Percentiles rank a stretch among this genome's conserved stretches.
These are phyloP conservation scores for Monomorium pharaonis DNA, from an alignment of 1,140 invertebrate genomes.

Conservation along the genomic window DNA sequence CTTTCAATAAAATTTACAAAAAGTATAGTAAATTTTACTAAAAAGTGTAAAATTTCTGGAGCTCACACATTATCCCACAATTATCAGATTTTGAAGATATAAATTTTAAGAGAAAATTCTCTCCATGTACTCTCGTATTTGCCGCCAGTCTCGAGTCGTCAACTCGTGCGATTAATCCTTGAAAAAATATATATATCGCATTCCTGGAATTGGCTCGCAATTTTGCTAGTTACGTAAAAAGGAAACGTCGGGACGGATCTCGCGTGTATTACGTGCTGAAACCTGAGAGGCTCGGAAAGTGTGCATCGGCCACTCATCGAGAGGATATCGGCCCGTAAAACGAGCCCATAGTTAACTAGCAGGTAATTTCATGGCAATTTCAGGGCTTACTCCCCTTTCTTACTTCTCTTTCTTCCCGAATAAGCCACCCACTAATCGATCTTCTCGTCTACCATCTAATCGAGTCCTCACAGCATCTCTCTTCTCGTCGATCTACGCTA, in stretches of 20 bases:
- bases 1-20: too few relatives aligned
- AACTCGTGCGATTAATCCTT: not conserved
- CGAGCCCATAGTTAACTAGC: slow-evolving; percentile 57
- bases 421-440: slow-evolving; percentile 67
- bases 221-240: slow-evolving; percentile 49
- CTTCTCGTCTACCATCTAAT: slow-evolving; percentile 16
- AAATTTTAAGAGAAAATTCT: too few relatives aligned
- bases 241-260: slow-evolving; percentile 36
- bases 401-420: not conserved
- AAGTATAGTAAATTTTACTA: too few relatives aligned
- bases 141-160: not conserved
- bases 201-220: slow-evolving; percentile 17
- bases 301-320: slow-evolving; percentile 47
- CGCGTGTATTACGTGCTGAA: slow-evolving; percentile 56
- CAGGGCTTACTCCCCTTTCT: slow-evolving; percentile 41
- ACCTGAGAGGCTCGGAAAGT: slow-evolving; percentile 47
- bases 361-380: slow-evolving; percentile 69
- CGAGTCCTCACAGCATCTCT: not conserved
- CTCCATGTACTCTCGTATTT: too few relatives aligned
- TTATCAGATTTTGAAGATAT: too few relatives aligned
- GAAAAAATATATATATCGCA: slow-evolving; percentile 24
- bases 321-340: slow-evolving; percentile 58
- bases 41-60: too few relatives aligned
- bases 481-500: not conserved
- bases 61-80: too few relatives aligned